These are phyloP conservation scores for Cactoblastis cactorum DNA, from an alignment of 2,888 invertebrate species.

Conservation along the genomic window DNA sequence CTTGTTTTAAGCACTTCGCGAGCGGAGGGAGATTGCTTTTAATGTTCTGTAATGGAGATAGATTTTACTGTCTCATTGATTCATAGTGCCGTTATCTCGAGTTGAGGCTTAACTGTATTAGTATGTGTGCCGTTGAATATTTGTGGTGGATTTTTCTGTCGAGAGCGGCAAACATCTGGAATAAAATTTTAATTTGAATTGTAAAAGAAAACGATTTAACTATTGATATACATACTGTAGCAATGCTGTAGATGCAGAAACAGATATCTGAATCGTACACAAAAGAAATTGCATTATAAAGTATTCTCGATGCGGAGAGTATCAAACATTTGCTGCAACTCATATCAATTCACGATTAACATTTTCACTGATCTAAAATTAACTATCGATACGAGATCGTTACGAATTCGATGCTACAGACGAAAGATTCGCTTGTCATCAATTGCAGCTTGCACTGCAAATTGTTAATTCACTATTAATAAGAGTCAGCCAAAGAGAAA, in stretches of 20 bases:
- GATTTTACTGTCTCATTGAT: neutral
- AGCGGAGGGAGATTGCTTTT: neutral
- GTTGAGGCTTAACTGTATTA: neutral
- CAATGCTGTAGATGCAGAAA: no score
- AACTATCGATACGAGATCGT: neutral
- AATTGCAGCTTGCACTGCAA: neutral
- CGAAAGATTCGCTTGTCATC: neutral
- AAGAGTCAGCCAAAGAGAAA: neutral
- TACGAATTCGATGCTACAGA: neutral
- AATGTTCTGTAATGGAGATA: slow-evolving; percentile 4
- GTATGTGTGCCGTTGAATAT: neutral
- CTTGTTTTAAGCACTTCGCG: neutral
- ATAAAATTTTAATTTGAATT: no score
- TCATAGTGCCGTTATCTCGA: neutral
- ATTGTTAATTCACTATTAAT: neutral
- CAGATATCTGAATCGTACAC: no score
- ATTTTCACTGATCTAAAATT: neutral
- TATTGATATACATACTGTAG: no score
- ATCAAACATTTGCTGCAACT: neutral
- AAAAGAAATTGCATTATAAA: no score
- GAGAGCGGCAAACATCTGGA: no score
- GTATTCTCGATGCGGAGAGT: no score
- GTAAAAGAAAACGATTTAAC: no score
- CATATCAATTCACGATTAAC: neutral
- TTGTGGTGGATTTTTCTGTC: no score